Base-by-base conservation (phyloP, 2,113 vertebrate species). In the Poeciliopsis retropinna region DNA sequence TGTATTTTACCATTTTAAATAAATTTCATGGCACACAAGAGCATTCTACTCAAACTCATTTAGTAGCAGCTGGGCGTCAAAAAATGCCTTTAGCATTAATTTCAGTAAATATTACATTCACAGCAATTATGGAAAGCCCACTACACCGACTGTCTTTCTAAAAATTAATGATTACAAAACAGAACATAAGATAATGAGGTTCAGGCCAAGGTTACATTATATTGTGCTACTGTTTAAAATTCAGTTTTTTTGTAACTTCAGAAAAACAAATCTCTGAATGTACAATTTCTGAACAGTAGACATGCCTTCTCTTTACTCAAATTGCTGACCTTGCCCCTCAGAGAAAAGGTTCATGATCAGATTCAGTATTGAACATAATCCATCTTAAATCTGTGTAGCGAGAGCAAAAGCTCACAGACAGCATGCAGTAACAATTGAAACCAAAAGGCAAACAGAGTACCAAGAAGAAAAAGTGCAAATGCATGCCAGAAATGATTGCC, bases 381-480 rank as follows among this genome's bases (percentile, higher is more conserved):
- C 57, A 73, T 60, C 27, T 17, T 30, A 79, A 68, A 68, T 71
- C 0, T 76, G 76, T n/a, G 47, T 54, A 64, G 60, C 71, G 60
- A 70, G 44, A 60, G 19, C 60, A 84, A 37, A 62, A 77, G 66
- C 62, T 81, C 60, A 61, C 15, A 67, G 85, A 67, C 22, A 64
- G 84, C 92, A 93, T 93, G 93, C 92, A 88, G 67, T 72, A 79
- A 75, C 47, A 79, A 27, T 82, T 78, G 28, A 75, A 89, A 89
- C 44, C 74, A 83, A 91, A 88, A 87, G 76, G 82, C 82, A 82
- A 82, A 85, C 83, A 76, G 32, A 44, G 64, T 71, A 87, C 67
- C 79, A 70, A 83, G 69, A 81, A 89, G 74, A 41, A 47, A 87
- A 90, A 90, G 88, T 91, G 88, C 85, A 89, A 89, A 88, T 86